These are phyloP conservation scores for Drosophila murphyi DNA, from an alignment of 1,140 invertebrate genomes.

Conservation along the genomic window DNA sequence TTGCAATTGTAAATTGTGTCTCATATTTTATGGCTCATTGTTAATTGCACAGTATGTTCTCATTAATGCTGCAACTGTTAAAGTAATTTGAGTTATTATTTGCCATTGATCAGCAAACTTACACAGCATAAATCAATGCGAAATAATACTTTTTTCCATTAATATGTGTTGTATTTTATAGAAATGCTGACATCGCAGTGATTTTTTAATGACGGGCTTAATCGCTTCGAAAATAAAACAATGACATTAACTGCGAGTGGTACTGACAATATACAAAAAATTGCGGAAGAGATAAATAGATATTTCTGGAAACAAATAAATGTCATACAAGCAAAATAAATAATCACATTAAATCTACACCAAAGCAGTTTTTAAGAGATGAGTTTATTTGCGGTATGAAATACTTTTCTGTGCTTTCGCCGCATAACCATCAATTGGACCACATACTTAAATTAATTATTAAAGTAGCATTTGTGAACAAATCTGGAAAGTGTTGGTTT, in stretches of 20 bases:
- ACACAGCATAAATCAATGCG: constrained; percentile 70
- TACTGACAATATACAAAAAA: no score
- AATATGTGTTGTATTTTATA: constrained; percentile 50
- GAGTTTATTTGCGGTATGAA: no score
- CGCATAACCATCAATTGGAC: neutral
- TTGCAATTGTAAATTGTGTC: constrained; percentile 65
- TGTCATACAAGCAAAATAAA: no score
- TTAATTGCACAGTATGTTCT: constrained; percentile 38
- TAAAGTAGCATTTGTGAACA: neutral
- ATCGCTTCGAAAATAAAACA: neutral
- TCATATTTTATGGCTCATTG: constrained; percentile 60
- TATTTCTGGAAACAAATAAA: no score
- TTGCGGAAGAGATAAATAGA: no score
- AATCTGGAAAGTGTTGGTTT: neutral
- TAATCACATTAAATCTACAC: no score
- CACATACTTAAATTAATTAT: neutral
- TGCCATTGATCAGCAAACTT: constrained; percentile 79
- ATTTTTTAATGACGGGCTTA: constrained; percentile 22
- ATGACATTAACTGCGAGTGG: neutral
- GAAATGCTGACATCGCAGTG: constrained; percentile 66
- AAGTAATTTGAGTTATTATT: constrained; percentile 82
- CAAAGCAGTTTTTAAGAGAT: no score
- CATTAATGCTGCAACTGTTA: constrained; percentile 67
- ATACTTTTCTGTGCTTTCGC: neutral
- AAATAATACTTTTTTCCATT: constrained; percentile 49